These are phyloP conservation scores for Aythya baeri DNA, from an alignment of 2,113 vertebrate species.

Conservation along the genomic window DNA sequence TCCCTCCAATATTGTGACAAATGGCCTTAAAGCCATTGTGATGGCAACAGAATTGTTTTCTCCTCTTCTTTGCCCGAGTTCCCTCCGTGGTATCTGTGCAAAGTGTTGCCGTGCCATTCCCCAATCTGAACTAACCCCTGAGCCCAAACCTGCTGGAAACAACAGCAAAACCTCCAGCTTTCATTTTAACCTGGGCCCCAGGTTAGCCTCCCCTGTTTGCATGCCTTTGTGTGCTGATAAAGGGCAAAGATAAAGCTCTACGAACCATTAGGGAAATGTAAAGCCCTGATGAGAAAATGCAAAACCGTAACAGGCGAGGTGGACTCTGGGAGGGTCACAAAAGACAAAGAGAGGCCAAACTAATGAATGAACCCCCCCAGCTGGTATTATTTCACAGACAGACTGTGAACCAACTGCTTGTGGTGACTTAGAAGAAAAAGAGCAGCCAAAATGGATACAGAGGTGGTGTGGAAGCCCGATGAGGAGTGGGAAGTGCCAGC, in stretches of 20 bases:
- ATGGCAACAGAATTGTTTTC: not conserved
- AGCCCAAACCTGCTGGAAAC: not conserved
- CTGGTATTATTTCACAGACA: not conserved
- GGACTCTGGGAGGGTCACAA: not conserved
- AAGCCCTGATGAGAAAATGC: not conserved
- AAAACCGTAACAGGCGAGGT: not conserved
- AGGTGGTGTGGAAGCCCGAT: not conserved
- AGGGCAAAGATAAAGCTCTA: not conserved
- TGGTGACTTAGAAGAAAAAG: not conserved
- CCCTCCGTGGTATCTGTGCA: accelerated
- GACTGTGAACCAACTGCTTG: not conserved
- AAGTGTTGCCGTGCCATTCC: not conserved
- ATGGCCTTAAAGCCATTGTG: not conserved
- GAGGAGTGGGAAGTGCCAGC: not conserved
- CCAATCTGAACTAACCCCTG: not conserved
- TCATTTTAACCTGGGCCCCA: not conserved
- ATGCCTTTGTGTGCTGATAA: not conserved
- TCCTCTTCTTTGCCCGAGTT: too few relatives aligned
- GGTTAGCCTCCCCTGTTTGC: not conserved
- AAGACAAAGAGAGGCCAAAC: not conserved
- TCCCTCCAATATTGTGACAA: not conserved
- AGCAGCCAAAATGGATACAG: not conserved
- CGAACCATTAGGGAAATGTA: not conserved
- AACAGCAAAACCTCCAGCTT: not conserved
- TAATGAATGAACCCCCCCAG: not conserved